phyloP scores from a whole-genome alignment of 2,888 invertebrate genomes.

The Noctua pronuba region DNA sequence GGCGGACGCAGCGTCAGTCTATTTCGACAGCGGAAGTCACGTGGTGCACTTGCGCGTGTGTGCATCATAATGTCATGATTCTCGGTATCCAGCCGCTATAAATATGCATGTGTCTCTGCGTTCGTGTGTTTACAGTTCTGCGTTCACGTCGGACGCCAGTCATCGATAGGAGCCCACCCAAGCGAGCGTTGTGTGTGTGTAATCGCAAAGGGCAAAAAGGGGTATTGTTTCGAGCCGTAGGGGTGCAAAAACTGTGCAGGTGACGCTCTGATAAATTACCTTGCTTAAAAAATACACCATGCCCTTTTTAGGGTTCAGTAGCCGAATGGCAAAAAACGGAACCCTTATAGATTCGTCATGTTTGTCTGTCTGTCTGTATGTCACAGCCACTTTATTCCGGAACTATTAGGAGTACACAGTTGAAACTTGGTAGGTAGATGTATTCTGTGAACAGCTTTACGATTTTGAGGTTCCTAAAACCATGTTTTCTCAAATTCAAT shows the following conservation, averaged over 20 bases:
- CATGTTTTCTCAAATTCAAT: too few species aligned
- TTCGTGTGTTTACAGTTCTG: slow-evolving; percentile 66
- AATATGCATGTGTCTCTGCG: slow-evolving; percentile 78
- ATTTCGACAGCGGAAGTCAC: slow-evolving; percentile 87
- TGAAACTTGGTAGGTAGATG: too few species aligned
- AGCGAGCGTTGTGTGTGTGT: slow-evolving; percentile 74
- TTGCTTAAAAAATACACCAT: slow-evolving; percentile 27
- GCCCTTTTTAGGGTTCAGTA: too few species aligned
- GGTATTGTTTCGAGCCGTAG: slow-evolving; percentile 76
- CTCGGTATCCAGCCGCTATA: slow-evolving; percentile 82
- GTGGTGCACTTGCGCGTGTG: slow-evolving; percentile 77
- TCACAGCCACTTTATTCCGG: too few species aligned
- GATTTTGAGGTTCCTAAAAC: too few species aligned
- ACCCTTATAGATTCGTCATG: too few species aligned
- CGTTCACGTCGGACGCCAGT: slow-evolving; percentile 66
- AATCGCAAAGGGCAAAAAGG: slow-evolving; percentile 75
- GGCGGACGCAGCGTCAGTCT: slow-evolving; percentile 75
- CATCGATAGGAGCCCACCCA: slow-evolving; percentile 81
- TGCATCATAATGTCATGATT: slow-evolving; percentile 85
- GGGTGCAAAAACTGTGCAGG: slow-evolving; percentile 77
- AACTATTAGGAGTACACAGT: too few species aligned
- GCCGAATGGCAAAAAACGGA: too few species aligned
- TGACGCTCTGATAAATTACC: slow-evolving; percentile 76
- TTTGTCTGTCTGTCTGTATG: too few species aligned
- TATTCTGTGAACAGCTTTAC: too few species aligned